Conservation (phyloP, 2,113 vertebrate species). For the Euleptes europaea region DNA sequence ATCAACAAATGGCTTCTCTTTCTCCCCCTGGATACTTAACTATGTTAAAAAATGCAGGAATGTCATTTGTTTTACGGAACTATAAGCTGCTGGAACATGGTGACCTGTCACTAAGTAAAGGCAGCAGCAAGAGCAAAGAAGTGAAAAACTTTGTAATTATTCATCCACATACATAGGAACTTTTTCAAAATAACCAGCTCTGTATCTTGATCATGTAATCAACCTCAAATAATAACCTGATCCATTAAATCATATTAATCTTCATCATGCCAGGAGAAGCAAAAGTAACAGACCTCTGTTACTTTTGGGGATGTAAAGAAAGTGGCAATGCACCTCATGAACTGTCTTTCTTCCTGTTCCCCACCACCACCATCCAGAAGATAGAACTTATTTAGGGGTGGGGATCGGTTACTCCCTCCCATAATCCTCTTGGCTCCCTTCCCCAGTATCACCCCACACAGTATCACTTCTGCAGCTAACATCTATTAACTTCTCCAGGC, state of each 20-base stretch:
- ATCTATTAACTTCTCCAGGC: neutral
- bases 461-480: neutral
- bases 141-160: neutral
- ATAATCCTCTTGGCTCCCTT: neutral
- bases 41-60: neutral
- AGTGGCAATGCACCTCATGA: neutral
- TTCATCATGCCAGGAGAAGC: neutral
- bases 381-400: too few species aligned
- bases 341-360: neutral
- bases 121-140: too few species aligned
- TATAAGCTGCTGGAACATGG: neutral
- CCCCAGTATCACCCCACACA: neutral
- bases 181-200: neutral
- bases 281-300: neutral
- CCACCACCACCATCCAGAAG: too few species aligned
- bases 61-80: neutral
- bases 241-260: neutral
- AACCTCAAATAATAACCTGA: neutral
- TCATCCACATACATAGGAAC: neutral
- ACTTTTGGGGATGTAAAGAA: neutral
- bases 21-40: neutral
- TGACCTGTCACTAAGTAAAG: neutral
- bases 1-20: neutral
- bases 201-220: neutral
- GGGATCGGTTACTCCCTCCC: too few species aligned